Conservation (phyloP, 2,113 vertebrate genomes). For the Connochaetes taurinus region DNA sequence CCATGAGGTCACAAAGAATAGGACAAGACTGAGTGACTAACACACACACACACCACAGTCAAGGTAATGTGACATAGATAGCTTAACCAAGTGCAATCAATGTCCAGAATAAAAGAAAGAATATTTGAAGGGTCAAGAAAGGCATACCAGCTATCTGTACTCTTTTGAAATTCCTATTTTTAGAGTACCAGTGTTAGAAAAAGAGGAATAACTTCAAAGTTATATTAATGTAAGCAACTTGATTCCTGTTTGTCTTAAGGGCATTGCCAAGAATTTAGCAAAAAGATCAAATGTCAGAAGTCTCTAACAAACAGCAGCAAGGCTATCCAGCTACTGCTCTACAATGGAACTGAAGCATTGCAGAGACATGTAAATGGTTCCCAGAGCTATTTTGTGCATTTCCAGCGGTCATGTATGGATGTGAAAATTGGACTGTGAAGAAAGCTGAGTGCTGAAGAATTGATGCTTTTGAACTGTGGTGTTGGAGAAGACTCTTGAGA, state of each 20-base stretch:
- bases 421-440: too few relatives aligned
- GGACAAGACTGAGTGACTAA: background rate
- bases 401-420: too few relatives aligned
- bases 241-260: conserved; percentile 11
- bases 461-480: too few relatives aligned
- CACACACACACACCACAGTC: background rate
- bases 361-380: background rate
- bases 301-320: background rate
- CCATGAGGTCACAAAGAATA: background rate
- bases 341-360: background rate
- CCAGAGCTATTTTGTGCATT: background rate
- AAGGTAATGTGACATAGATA: background rate
- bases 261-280: conserved; percentile 27
- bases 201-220: conserved; percentile 19
- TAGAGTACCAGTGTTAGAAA: background rate
- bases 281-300: background rate
- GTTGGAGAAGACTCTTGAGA: too few relatives aligned
- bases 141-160: background rate
- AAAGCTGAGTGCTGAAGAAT: too few relatives aligned
- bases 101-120: conserved; percentile 10
- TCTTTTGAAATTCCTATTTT: background rate
- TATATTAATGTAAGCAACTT: background rate
- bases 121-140: background rate
- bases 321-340: background rate
- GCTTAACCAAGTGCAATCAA: background rate